Percentiles rank a stretch among this genome's conserved stretches.
Evolutionary conservation across 2,797 vertebrate genomes (phyloP).

Genomic region (Cercopithecus diana): DNA sequence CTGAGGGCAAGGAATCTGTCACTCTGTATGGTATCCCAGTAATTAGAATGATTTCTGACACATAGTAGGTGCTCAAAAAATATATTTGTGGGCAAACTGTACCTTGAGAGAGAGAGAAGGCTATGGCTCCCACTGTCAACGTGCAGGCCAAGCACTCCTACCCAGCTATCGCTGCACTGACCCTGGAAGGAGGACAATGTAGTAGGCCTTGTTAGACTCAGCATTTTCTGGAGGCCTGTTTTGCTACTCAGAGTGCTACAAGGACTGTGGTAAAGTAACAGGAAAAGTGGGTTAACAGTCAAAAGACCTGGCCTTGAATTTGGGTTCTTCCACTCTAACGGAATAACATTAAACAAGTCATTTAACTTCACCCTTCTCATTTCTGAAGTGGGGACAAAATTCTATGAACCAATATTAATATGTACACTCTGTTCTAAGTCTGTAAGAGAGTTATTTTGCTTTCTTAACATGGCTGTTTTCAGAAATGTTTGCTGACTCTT

Average conservation of each 20-base stretch:
- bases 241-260: conserved; percentile 20
- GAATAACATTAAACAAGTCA: not conserved
- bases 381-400: not conserved
- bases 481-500: conserved; percentile 31
- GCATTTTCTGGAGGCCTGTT: conserved; percentile 18
- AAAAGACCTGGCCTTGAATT: conserved; percentile 20
- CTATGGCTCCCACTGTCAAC: not conserved
- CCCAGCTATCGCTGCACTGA: not conserved
- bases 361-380: conserved; percentile 25
- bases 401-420: conserved; percentile 1
- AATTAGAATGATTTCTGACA: not conserved
- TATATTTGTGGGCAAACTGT: not conserved
- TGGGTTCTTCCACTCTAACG: not conserved
- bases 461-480: not conserved
- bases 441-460: not conserved
- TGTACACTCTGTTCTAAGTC: not conserved
- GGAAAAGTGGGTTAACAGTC: not conserved
- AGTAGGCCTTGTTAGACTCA: not conserved
- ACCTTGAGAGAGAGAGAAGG: not conserved
- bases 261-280: conserved; percentile 5
- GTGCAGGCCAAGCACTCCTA: not conserved
- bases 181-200: not conserved
- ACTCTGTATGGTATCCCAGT: not conserved
- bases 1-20: not conserved
- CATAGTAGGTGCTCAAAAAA: not conserved